phyloP scores from a whole-genome alignment of 92 coral and sea anemone species.

The Pocillopora grandis region DNA sequence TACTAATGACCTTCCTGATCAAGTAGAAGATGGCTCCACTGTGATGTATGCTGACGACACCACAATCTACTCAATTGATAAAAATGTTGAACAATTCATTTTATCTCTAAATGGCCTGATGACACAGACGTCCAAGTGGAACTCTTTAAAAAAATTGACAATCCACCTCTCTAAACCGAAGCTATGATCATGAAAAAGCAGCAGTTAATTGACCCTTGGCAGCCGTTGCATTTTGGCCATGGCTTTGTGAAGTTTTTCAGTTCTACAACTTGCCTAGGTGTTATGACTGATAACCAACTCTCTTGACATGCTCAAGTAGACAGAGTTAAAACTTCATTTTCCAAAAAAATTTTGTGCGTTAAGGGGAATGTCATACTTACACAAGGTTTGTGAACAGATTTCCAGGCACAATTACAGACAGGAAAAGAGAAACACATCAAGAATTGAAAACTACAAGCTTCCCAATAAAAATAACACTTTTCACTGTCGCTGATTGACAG shows the following conservation, averaged over 20 bases:
- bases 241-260: slow-evolving; percentile 1
- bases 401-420: too few relatives aligned
- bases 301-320: not conserved
- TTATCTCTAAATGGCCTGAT: slow-evolving; percentile 18
- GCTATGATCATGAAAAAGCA: too few relatives aligned
- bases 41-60: slow-evolving; percentile 35
- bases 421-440: too few relatives aligned
- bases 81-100: slow-evolving; percentile 21
- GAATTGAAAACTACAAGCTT: too few relatives aligned
- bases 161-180: too few relatives aligned
- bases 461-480: too few relatives aligned
- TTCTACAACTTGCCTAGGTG: slow-evolving; percentile 1
- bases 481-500: too few relatives aligned
- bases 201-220: not conserved
- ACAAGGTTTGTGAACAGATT: too few relatives aligned
- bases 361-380: slow-evolving; percentile 15
- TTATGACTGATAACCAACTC: slow-evolving; percentile 3
- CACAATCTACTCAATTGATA: slow-evolving; percentile 18
- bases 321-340: too few relatives aligned
- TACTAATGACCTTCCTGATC: too few relatives aligned
- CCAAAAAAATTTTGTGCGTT: not conserved
- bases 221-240: not conserved
- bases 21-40: slow-evolving; percentile 15
- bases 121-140: slow-evolving; percentile 37
- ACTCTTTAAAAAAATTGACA: too few relatives aligned